Evolutionary conservation across 2,797 vertebrate genomes (phyloP).

Genomic region (Ataeniobius toweri): DNA sequence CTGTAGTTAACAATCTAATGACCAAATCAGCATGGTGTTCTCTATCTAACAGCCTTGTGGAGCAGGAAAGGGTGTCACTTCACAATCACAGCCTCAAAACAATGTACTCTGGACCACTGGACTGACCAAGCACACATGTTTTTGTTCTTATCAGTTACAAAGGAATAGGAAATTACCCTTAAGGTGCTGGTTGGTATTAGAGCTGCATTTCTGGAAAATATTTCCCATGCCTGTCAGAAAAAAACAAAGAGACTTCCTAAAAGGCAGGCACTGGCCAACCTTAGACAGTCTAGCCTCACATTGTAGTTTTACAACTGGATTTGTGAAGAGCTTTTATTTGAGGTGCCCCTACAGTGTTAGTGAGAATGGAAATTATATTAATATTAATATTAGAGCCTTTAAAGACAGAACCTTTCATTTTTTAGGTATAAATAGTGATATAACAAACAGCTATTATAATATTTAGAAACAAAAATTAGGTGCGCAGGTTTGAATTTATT

Average conservation of each 20-base stretch:
- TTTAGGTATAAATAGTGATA: neutral
- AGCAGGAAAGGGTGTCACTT: slow-evolving; percentile 70
- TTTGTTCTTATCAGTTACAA: slow-evolving; percentile 54
- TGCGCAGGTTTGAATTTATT: neutral
- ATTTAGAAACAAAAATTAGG: neutral
- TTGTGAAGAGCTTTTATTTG: neutral
- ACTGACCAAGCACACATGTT: slow-evolving; percentile 41
- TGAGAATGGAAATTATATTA: neutral
- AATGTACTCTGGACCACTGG: slow-evolving; percentile 51
- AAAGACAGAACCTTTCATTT: neutral
- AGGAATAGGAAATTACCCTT: slow-evolving; percentile 51
- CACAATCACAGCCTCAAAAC: slow-evolving; percentile 55
- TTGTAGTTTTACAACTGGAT: neutral
- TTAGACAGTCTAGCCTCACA: neutral
- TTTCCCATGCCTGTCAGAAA: slow-evolving; percentile 42
- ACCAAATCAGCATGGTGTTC: neutral
- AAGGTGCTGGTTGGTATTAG: slow-evolving; percentile 26
- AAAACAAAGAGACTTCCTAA: slow-evolving; percentile 35
- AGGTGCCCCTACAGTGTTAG: neutral
- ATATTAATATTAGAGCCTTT: neutral
- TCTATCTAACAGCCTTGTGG: slow-evolving; percentile 38
- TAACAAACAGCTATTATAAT: neutral
- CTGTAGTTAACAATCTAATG: slow-evolving; percentile 16
- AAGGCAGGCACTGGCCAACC: neutral
- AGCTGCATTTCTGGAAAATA: slow-evolving; percentile 37